A percentile compares a stretch with the other conserved stretches of the same genome.
These are phyloP conservation scores for Sebastes nivosus DNA, from an alignment of 2,797 vertebrate genomes.

Conservation along the genomic window DNA sequence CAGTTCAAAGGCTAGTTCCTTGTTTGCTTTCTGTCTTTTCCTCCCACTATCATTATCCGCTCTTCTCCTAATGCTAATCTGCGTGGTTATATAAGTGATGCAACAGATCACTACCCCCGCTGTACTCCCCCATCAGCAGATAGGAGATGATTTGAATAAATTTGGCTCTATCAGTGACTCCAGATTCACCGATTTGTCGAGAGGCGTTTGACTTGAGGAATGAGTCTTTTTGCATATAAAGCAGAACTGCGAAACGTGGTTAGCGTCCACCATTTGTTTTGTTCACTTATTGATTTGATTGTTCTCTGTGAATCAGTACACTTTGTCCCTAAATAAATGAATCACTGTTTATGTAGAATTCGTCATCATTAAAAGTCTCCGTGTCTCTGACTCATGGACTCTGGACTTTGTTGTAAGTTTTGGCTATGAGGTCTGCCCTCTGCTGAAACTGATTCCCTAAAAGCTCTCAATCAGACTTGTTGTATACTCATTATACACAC, in stretches of 20 bases:
- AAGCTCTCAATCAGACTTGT: background rate
- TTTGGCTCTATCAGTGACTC: constrained; percentile 20
- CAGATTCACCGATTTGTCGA: constrained; percentile 21
- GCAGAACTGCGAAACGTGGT: background rate
- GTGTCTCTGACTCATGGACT: constrained; percentile 35
- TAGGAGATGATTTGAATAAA: constrained; percentile 37
- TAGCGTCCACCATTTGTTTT: background rate
- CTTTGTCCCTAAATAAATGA: background rate
- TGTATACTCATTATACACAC: background rate
- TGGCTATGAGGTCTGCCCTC: background rate
- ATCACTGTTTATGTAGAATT: background rate
- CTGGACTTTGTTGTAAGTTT: constrained; percentile 34
- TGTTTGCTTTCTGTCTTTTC: constrained; percentile 46
- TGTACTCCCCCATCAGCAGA: constrained; percentile 13
- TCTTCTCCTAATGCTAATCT: constrained; percentile 49
- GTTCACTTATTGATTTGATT: background rate
- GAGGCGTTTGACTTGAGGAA: constrained; percentile 16
- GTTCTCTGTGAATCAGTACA: background rate
- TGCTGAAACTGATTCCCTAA: background rate
- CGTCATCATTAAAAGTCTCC: background rate
- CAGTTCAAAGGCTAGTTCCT: constrained; percentile 52
- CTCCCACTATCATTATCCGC: constrained; percentile 34
- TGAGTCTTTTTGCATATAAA: background rate
- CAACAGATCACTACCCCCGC: constrained; percentile 18
- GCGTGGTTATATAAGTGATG: constrained; percentile 55